Evolutionary conservation across 2,888 invertebrate genomes (phyloP).

Genomic region (Cryptus viduatorius): DNA sequence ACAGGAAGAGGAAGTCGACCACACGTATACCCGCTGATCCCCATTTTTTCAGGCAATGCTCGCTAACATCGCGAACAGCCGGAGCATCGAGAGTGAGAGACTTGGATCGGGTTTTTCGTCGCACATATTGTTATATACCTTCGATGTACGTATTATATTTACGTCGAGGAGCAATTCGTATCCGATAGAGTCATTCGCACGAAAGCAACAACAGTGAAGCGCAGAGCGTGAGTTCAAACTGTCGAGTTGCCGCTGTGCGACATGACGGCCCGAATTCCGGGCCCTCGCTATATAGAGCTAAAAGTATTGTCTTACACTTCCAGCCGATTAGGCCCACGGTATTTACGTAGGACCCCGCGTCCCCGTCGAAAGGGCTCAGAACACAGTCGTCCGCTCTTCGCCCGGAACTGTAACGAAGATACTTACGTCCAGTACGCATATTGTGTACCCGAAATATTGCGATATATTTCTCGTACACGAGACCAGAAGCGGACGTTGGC

Average conservation of each 20-base stretch:
- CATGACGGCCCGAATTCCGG: slow-evolving; percentile 52
- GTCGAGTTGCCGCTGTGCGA: slow-evolving; percentile 48
- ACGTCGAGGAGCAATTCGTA: slow-evolving; percentile 44
- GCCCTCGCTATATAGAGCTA: slow-evolving; percentile 40
- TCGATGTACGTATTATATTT: not conserved
- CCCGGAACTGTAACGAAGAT: slow-evolving; percentile 65
- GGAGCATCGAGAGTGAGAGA: slow-evolving; percentile 68
- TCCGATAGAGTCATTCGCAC: slow-evolving; percentile 74
- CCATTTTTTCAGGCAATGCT: not conserved
- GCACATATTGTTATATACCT: not conserved
- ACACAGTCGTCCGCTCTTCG: not conserved
- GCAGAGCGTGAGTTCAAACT: slow-evolving; percentile 7
- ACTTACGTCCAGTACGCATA: slow-evolving; percentile 44
- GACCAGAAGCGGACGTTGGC: slow-evolving; percentile 58
- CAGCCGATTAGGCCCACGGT: slow-evolving; percentile 82
- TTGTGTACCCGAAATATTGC: slow-evolving; percentile 15
- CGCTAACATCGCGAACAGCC: slow-evolving; percentile 45
- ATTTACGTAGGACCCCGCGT: slow-evolving; percentile 76
- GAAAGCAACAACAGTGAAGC: slow-evolving; percentile 64
- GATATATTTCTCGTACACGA: slow-evolving; percentile 19
- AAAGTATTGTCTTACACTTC: slow-evolving; percentile 83
- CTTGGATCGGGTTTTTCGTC: slow-evolving; percentile 74
- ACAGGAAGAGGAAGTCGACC: slow-evolving; percentile 84
- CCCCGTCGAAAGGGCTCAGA: slow-evolving; percentile 52
- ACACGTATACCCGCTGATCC: slow-evolving; percentile 69